phyloP scores from a whole-genome alignment of 2,888 invertebrate genomes.

The Leptinotarsa haldemani region DNA sequence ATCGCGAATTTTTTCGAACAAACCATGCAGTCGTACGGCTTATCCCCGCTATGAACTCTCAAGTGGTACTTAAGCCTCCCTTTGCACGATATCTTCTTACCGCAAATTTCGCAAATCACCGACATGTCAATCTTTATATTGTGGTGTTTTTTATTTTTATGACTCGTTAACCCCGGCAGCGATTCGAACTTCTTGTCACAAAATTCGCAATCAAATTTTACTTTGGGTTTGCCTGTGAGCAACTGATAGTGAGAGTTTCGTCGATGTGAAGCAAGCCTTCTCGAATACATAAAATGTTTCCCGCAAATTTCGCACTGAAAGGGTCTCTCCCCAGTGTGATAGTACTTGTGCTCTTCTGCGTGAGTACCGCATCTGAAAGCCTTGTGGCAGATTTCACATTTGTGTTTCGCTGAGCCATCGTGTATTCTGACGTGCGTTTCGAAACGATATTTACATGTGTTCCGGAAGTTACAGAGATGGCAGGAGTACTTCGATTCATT shows the following conservation, averaged over 20 bases:
- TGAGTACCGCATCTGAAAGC: conserved; percentile 64
- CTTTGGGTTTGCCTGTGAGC: conserved; percentile 56
- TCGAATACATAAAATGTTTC: conserved; percentile 68
- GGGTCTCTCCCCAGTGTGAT: conserved; percentile 68
- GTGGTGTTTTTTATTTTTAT: conserved; percentile 54
- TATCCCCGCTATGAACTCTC: conserved; percentile 63
- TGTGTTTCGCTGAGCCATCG: conserved; percentile 50
- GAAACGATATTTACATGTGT: conserved; percentile 53
- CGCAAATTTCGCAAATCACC: conserved; percentile 63
- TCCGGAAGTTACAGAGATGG: conserved; percentile 48
- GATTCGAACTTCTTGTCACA: conserved; percentile 63
- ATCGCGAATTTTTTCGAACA: conserved; percentile 68
- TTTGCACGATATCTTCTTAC: conserved; percentile 60
- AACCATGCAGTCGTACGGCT: conserved; percentile 63
- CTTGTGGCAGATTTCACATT: conserved; percentile 54
- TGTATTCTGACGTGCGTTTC: conserved; percentile 64
- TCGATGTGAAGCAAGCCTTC: conserved; percentile 68
- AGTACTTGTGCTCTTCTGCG: conserved; percentile 65
- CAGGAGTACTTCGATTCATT: conserved; percentile 38
- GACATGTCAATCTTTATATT: conserved; percentile 65
- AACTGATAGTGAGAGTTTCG: conserved; percentile 67
- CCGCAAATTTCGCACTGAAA: conserved; percentile 59
- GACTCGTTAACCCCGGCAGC: conserved; percentile 56
- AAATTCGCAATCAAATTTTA: conserved; percentile 60
- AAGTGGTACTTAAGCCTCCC: conserved; percentile 61